phyloP scores from a whole-genome alignment of 2,888 invertebrate genomes.

The Andricus curvator region DNA sequence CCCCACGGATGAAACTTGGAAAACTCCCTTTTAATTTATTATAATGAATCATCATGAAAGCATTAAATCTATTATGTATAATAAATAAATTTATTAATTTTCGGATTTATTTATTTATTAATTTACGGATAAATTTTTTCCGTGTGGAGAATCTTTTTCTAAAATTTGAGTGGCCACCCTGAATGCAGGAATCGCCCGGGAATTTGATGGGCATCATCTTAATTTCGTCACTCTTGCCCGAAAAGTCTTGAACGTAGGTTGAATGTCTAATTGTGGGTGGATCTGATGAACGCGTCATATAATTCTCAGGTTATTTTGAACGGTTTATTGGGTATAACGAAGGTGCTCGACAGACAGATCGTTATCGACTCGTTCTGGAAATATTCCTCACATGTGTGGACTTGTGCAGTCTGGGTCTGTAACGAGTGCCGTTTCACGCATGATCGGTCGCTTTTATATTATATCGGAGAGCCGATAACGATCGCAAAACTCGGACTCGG shows the following conservation, averaged over 20 bases:
- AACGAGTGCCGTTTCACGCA: slow-evolving; percentile 62
- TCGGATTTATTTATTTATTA: too few species aligned
- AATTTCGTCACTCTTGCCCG: background rate
- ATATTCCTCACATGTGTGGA: slow-evolving; percentile 57
- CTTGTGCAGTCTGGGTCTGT: slow-evolving; percentile 53
- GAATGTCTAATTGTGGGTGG: background rate
- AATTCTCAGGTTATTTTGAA: slow-evolving; percentile 62
- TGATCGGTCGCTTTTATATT: slow-evolving; percentile 53
- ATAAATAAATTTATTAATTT: too few species aligned
- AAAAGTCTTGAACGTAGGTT: background rate
- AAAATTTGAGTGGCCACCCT: too few species aligned
- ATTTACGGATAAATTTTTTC: too few species aligned
- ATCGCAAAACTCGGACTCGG: slow-evolving; percentile 27
- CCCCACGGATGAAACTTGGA: too few species aligned
- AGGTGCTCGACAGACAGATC: slow-evolving; percentile 60
- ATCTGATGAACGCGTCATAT: slow-evolving; percentile 45
- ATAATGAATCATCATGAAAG: too few species aligned
- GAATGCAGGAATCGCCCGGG: too few species aligned
- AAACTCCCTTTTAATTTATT: too few species aligned
- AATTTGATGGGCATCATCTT: too few species aligned
- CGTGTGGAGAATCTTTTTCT: too few species aligned
- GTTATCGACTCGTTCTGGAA: slow-evolving; percentile 62
- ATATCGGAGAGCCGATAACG: slow-evolving; percentile 32
- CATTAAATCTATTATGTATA: too few species aligned
- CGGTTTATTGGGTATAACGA: slow-evolving; percentile 60